Base-by-base conservation (phyloP, 2,797 vertebrate genomes). In the Spizella passerina region DNA sequence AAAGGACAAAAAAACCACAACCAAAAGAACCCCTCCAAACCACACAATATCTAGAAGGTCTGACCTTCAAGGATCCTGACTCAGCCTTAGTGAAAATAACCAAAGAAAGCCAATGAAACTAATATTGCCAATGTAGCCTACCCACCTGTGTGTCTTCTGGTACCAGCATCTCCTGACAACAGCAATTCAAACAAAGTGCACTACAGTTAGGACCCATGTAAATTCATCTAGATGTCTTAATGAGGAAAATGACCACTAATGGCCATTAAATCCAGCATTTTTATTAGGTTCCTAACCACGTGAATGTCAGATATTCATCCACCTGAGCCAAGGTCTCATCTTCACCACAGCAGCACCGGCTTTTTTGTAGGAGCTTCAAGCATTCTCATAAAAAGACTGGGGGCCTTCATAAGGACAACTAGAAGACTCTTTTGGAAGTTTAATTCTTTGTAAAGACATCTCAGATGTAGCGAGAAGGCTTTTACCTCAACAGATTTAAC, bases 21-120 rank as follows among this genome's bases (percentile, higher is more conserved):
- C 20, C 9, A 24, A 44, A 19, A 30, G 26, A 36, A 29, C 8
- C 0, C 8, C 13, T 4, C 8, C 21, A 29, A 46, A 24, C 10
- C 21, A 70, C 27, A 41, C 3, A 18, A 4, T 6, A 86, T 53
- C 34, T 57, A 30, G 14, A 81, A 61, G 9, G 26, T 75, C 20
- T 20, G 18, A 39, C 8, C 10, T 68, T 64, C 43, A 61, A 47
- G 15, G 19, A 78, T 57, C 23, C 43, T 39, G 38, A 69, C 12
- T 68, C 38, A 55, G 22, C 12, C 24, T 52, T 41, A n/a, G 7
- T 14, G 29, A 56, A 82, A 72, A 46, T 29, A 69, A 46, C 18
- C 13, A 75, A 64, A 26, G 38, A 80, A 93, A 70, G 26, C 7
- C 8, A 68, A 21, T 19, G 9, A 70, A 91, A 70, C 16, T 32